These are phyloP conservation scores for Drosophila pullipes DNA, from an alignment of 2,888 invertebrate genomes.

Conservation along the genomic window DNA sequence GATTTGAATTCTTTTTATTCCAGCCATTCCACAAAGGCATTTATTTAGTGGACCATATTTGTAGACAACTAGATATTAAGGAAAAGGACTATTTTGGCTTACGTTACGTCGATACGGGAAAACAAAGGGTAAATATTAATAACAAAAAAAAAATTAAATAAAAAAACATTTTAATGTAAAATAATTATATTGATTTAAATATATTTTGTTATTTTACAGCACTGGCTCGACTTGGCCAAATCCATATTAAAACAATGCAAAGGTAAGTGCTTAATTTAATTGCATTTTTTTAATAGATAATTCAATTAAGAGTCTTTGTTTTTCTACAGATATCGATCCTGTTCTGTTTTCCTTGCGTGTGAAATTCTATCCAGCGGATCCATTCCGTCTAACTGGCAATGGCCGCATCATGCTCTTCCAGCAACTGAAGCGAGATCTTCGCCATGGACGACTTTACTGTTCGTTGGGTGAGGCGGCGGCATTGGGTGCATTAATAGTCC, in stretches of 20 bases:
- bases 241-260: slow-evolving; percentile 96
- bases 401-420: slow-evolving; percentile 98
- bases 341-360: slow-evolving; percentile 98
- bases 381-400: slow-evolving; percentile 95
- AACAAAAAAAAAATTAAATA: background rate
- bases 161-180: background rate
- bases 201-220: slow-evolving; percentile 87
- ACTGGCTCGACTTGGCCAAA: slow-evolving; percentile 97
- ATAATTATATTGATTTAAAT: background rate
- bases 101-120: slow-evolving; percentile 94
- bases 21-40: slow-evolving; percentile 94
- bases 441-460: slow-evolving; percentile 97
- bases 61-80: slow-evolving; percentile 94
- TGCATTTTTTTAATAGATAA: background rate
- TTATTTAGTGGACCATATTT: slow-evolving; percentile 95
- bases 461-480: slow-evolving; percentile 95
- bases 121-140: slow-evolving; percentile 91
- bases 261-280: slow-evolving; percentile 87
- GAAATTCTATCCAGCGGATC: slow-evolving; percentile 99
- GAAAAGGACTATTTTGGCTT: slow-evolving; percentile 98
- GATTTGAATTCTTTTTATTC: slow-evolving; percentile 5
- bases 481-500: slow-evolving; percentile 95
- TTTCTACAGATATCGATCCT: slow-evolving; percentile 92
- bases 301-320: background rate
- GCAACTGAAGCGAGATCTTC: slow-evolving; percentile 96